Evolutionary conservation across 2,113 vertebrate genomes (phyloP), one percentile per base, ranked within the genome.

Genomic region (Chamaea fasciata): DNA sequence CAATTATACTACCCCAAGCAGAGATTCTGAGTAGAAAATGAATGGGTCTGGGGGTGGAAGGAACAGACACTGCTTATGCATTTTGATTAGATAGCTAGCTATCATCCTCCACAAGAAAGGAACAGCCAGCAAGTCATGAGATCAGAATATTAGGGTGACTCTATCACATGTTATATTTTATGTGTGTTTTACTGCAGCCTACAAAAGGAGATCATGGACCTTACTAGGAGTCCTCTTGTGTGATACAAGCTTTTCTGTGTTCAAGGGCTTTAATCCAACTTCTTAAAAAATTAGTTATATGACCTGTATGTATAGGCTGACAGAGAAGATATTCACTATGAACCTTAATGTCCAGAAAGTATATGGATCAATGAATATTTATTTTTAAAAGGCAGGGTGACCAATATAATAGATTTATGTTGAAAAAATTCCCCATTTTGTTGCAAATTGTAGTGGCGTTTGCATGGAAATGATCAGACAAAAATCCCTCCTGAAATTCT

Each of bases 1-100:
- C 98, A 98, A 98, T 99, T 98, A 98, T 97, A 97, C 64, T 92
- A 98, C 98, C 97, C 98, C 97, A 97, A 98, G 97, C 97, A 98
- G 97, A 98, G 95, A 97, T 87, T 96, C 97, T 97, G 97, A 97
- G 95, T 95, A 95, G 97, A 97, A 97, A 97, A 96, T 98, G 96
- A 96, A 98, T 96, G 88, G 97, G 96, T 95, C 93, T 94, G 89
- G 91, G 92, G 89, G 76, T 92, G 93, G 92, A 95, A 90, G 96
- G 97, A 97, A 97, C 97, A 97, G 79, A 88, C 95, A 96, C 94
- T 95, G 95, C 95, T 94, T 98, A 97, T 98, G 98, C 98, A 98
- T 98, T 98, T 98, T 98, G 98, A 98, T 98, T 98, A 98, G 98
- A 98, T 98, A 98, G 97, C 98, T 97, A 95, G 97, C 97, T 94